Percentiles rank a stretch among this genome's conserved stretches.
These are phyloP conservation scores for Eristalinus sepulchralis DNA, from an alignment of 2,888 invertebrate species.

Conservation along the genomic window DNA sequence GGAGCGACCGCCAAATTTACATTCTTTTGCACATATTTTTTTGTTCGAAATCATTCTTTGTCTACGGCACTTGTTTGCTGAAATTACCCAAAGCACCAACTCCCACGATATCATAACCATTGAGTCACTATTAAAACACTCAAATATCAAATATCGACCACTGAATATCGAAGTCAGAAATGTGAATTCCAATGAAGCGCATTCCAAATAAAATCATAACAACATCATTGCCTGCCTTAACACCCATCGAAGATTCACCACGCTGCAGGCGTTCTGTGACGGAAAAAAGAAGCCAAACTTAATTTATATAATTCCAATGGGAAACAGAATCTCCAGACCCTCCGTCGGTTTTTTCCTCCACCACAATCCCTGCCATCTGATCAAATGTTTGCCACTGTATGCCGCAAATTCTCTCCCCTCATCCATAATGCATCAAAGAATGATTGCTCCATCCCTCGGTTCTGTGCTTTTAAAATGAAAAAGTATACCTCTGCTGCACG, in stretches of 20 bases:
- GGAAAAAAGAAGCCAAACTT: not conserved
- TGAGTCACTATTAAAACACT: too few relatives aligned
- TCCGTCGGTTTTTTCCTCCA: not conserved
- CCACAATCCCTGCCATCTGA: not conserved
- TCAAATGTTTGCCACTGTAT: slow-evolving; percentile 40
- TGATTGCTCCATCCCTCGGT: not conserved
- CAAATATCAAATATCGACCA: too few relatives aligned
- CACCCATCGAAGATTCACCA: not conserved
- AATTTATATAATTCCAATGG: not conserved
- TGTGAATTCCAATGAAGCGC: too few relatives aligned
- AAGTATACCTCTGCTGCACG: not conserved
- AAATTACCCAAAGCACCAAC: too few relatives aligned
- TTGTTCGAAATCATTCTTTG: too few relatives aligned
- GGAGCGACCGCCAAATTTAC: too few relatives aligned
- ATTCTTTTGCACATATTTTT: too few relatives aligned
- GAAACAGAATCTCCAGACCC: not conserved
- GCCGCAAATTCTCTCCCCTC: slow-evolving; percentile 38
- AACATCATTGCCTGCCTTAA: not conserved
- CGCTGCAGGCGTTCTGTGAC: not conserved
- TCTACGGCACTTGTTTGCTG: too few relatives aligned
- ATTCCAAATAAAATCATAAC: not conserved
- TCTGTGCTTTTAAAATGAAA: not conserved
- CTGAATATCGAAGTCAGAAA: too few relatives aligned
- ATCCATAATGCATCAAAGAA: slow-evolving; percentile 47
- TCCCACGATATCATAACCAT: too few relatives aligned